Base-by-base conservation (phyloP, 2,888 invertebrate species). In the Prenolepis imparis region DNA sequence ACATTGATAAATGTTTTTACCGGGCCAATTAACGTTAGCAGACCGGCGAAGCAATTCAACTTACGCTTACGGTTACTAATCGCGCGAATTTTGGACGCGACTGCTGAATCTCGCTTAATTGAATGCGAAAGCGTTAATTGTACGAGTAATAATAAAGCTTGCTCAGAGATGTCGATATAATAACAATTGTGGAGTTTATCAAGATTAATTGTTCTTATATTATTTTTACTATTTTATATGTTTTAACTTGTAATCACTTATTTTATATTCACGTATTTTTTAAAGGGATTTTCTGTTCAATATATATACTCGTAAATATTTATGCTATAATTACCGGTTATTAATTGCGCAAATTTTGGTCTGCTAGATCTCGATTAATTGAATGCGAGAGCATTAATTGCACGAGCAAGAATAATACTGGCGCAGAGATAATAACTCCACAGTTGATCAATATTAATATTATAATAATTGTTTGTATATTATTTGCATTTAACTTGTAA, bases 1-100 rank as follows among this genome's bases (percentile, higher is more conserved):
- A 84, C 73, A n/a, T 83, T 83, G 87, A 88, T 73, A 67, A 88
- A 84, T 85, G 84, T 75, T 84, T 72, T 44, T 68, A 80, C 68
- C 68, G 28, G 80, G 44, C 75, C 82, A 78, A 78, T 78, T 78
- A 78, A 78, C 78, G 78, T 68, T 68, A 59, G 41, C 57, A 57
- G 18, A 74, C 75, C 32, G 44, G 44, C 63, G 74, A n/a, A 15
- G 64, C 39, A 28, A 21, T 59, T 12, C 44, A 41, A 48, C 15
- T 52, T n/a, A 28, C 32, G 24, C 11, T 59, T 57, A 39, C 18
- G 73, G 24, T 28, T 28, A 44, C 32, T 82, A 74, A 82, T 82
- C 74, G 57, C 74, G 64, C 61, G 41, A 67, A 57, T 18, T 57
- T 12, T 15, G 11, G 11, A 1, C 12, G 24, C 44, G 41, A 57